Conservation (phyloP, 2,888 invertebrate species). For the Rhyacophila evoluta region DNA sequence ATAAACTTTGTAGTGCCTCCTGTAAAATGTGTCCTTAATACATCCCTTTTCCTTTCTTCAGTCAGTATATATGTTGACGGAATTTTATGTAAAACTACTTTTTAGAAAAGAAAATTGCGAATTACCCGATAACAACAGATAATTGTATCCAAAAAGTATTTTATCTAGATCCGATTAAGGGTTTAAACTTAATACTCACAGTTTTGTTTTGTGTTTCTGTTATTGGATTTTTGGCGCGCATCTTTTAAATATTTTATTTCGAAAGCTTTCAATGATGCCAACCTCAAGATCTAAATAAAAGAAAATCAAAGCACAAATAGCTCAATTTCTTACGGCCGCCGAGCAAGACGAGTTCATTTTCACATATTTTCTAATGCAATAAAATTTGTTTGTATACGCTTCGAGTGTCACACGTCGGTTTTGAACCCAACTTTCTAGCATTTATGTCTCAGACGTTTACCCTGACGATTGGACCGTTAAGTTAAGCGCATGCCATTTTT, state of each 20-base stretch:
- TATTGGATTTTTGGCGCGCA: too few relatives aligned
- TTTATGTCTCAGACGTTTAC: conserved; percentile 5
- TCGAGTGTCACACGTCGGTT: conserved; percentile 1
- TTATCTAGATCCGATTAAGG: too few relatives aligned
- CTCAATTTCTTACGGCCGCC: background rate
- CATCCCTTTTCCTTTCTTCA: too few relatives aligned
- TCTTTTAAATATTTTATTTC: background rate
- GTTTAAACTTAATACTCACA: too few relatives aligned
- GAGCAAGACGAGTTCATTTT: conserved; percentile 15
- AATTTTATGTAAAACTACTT: too few relatives aligned
- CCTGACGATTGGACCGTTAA: background rate
- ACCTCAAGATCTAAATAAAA: background rate
- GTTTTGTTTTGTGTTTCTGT: too few relatives aligned
- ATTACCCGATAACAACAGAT: too few relatives aligned
- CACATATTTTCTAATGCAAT: conserved; percentile 23
- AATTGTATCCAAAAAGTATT: too few relatives aligned
- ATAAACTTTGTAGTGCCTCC: too few relatives aligned
- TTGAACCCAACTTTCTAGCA: conserved; percentile 11
- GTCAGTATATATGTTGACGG: too few relatives aligned
- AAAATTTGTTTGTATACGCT: conserved; percentile 15
- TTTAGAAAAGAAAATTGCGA: too few relatives aligned
- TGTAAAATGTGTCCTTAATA: too few relatives aligned
- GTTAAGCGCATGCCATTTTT: background rate
- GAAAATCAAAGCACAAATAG: background rate
- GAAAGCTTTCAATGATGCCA: background rate